Evolutionary conservation across 2,797 vertebrate species (phyloP).

Genomic region (Babyrousa celebensis): DNA sequence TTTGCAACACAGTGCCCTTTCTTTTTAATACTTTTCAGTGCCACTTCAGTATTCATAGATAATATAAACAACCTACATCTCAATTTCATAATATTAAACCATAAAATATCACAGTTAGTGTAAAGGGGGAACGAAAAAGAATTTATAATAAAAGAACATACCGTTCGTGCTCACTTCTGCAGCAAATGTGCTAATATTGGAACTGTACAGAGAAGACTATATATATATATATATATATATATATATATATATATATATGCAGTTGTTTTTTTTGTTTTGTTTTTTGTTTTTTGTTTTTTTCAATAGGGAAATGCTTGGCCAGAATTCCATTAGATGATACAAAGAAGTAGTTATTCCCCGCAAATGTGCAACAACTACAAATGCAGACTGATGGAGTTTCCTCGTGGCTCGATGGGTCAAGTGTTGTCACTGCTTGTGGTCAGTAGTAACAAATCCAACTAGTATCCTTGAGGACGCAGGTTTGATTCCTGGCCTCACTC

Average conservation of each 20-base stretch:
- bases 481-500: no score
- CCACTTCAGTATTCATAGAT: not conserved
- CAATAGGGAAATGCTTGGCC: not conserved
- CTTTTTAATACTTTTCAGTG: not conserved
- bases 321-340: not conserved
- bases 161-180: not conserved
- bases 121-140: not conserved
- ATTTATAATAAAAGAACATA: not conserved
- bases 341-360: not conserved
- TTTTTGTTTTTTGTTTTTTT: not conserved
- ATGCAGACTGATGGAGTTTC: not conserved
- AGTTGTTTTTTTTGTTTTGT: no score
- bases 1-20: not conserved
- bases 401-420: no score
- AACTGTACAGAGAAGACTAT: not conserved
- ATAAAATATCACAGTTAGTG: not conserved
- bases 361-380: not conserved
- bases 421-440: no score
- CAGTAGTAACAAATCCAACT: no score
- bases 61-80: not conserved
- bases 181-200: not conserved
- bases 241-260: no score
- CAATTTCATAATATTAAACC: constrained; percentile 48
- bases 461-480: no score
- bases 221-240: no score